Percentiles rank a stretch among this genome's conserved stretches.
These are phyloP conservation scores for Aphidius ervi DNA, from an alignment of 1,140 invertebrate species.

Conservation along the genomic window DNA sequence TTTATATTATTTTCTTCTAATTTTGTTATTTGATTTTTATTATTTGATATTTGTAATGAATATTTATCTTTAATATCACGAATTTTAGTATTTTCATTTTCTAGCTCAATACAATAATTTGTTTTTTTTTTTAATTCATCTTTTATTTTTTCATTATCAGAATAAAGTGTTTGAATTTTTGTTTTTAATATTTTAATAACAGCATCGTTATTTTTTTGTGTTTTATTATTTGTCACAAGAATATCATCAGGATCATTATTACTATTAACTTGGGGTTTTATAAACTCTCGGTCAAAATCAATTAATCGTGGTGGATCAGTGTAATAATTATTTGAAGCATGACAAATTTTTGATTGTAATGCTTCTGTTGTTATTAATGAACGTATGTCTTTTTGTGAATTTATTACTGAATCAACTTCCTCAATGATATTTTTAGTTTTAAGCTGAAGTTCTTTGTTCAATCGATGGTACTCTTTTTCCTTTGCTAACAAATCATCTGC, in stretches of 20 bases:
- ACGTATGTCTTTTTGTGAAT: too few species aligned
- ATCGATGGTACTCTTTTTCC: conserved; percentile 51
- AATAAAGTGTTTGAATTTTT: conserved; percentile 48
- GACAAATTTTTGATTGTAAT: neutral
- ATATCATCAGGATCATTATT: conserved; percentile 7
- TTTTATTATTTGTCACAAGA: conserved; percentile 2
- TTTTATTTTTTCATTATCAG: conserved; percentile 44
- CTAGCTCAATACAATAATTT: conserved; percentile 44
- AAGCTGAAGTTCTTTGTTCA: conserved; percentile 52
- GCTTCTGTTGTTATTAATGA: too few species aligned
- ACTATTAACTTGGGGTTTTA: neutral
- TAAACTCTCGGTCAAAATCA: too few species aligned
- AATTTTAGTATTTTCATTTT: conserved; percentile 44
- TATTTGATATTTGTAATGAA: conserved; percentile 37
- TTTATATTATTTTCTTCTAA: conserved; percentile 39
- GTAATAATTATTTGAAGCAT: conserved; percentile 5
- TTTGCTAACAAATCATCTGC: conserved; percentile 45
- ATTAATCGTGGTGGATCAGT: conserved; percentile 1
- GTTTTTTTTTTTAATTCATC: conserved; percentile 45
- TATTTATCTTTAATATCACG: conserved; percentile 47
- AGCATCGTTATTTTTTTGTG: conserved; percentile 29
- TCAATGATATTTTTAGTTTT: conserved; percentile 50
- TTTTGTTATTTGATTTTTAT: conserved; percentile 45
- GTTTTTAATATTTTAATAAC: conserved; percentile 43
- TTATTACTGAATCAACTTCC: conserved; percentile 49